These are phyloP conservation scores for Netelia fuscicornis DNA, from an alignment of 2,888 invertebrate species.

Conservation along the genomic window DNA sequence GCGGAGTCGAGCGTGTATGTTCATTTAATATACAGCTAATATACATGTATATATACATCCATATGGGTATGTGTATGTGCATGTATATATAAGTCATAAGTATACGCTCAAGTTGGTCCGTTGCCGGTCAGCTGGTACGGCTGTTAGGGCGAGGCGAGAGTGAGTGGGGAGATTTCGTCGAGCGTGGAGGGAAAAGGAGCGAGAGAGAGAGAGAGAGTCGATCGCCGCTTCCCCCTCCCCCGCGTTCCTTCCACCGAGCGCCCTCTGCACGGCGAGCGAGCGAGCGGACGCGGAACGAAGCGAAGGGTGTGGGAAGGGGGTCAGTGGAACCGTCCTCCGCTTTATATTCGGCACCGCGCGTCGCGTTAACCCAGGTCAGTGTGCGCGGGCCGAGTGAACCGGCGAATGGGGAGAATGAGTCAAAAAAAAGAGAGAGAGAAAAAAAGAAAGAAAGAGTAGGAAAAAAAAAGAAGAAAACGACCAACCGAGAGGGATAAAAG, in stretches of 20 bases:
- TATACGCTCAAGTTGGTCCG: conserved; percentile 37
- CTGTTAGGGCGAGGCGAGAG: conserved; percentile 49
- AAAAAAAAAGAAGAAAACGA: conserved; percentile 70
- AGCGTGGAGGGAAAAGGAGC: neutral
- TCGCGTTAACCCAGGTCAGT: conserved; percentile 84
- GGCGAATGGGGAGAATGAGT: conserved; percentile 45
- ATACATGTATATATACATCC: neutral
- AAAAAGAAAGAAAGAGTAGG: neutral
- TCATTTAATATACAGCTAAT: neutral
- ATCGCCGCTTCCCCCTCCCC: neutral
- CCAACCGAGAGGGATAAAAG: conserved; percentile 53
- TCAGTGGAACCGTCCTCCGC: conserved; percentile 78
- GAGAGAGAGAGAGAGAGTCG: no score
- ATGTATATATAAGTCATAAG: conserved; percentile 14
- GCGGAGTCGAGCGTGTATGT: conserved; percentile 4
- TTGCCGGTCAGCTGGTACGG: conserved; percentile 38
- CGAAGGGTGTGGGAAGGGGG: conserved; percentile 75
- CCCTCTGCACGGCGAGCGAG: conserved; percentile 46
- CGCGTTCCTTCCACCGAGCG: conserved; percentile 2
- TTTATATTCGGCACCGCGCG: conserved; percentile 82
- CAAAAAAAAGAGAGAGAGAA: conserved; percentile 36
- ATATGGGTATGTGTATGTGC: no score
- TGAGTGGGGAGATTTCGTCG: conserved; percentile 47
- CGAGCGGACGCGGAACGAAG: conserved; percentile 57
- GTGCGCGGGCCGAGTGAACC: conserved; percentile 73